These are phyloP conservation scores for Bombus superbus DNA, from an alignment of 1,140 invertebrate species.

Conservation along the genomic window DNA sequence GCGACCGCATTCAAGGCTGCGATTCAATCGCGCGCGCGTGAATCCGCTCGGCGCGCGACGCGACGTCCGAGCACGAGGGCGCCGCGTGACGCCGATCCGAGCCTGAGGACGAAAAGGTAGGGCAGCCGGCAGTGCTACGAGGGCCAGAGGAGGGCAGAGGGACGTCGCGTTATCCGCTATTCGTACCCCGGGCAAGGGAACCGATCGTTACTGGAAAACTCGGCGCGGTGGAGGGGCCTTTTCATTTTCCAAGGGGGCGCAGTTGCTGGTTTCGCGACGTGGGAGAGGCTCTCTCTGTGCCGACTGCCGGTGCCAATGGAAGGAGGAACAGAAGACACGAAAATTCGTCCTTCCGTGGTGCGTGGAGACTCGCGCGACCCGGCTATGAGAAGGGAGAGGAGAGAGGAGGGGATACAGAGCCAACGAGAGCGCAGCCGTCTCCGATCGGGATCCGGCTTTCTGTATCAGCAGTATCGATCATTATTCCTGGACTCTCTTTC, in stretches of 20 bases:
- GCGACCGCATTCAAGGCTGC: background rate
- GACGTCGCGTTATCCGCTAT: constrained; percentile 66
- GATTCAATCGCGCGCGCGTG: background rate
- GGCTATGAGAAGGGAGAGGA: background rate
- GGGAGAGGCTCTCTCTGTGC: background rate
- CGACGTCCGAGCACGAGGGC: constrained; percentile 21
- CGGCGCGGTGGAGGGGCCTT: constrained; percentile 65
- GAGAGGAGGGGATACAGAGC: background rate
- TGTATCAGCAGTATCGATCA: constrained; percentile 67
- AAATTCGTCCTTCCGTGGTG: constrained; percentile 47
- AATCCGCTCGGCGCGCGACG: background rate
- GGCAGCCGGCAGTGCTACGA: constrained; percentile 28
- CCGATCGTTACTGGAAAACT: constrained; percentile 80
- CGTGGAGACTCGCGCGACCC: too few relatives aligned
- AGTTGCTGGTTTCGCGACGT: constrained; percentile 31
- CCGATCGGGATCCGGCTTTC: constrained; percentile 52
- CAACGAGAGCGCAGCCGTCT: background rate
- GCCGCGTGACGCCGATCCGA: constrained; percentile 35
- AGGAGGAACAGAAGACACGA: constrained; percentile 17
- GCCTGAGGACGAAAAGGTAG: constrained; percentile 55
- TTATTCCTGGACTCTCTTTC: constrained; percentile 23
- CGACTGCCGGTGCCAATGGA: background rate
- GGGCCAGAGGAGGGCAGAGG: constrained; percentile 46
- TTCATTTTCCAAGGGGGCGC: constrained; percentile 68
- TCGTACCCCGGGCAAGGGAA: constrained; percentile 77